Evolutionary conservation across 2,888 invertebrate genomes (phyloP).

Genomic region (Tetragonula carbonaria): DNA sequence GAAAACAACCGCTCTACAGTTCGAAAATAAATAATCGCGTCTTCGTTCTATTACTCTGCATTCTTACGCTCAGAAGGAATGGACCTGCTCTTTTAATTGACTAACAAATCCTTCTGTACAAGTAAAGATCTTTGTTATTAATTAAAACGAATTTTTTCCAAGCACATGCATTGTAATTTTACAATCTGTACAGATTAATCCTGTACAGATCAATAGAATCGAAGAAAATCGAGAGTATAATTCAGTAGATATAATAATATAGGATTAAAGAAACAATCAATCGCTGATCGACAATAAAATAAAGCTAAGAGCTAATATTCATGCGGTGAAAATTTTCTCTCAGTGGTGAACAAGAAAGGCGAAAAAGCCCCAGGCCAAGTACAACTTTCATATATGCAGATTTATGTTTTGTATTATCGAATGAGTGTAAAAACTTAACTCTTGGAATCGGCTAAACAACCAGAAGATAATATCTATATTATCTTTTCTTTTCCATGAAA

Average conservation of each 20-base stretch:
- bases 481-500: conserved; percentile 62
- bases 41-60: conserved; percentile 14
- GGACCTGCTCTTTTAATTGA: conserved; percentile 1
- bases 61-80: background rate
- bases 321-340: conserved; percentile 46
- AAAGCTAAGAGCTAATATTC: conserved; percentile 9
- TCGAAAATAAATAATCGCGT: conserved; percentile 35
- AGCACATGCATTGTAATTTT: background rate
- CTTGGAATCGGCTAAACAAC: conserved; percentile 2
- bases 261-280: background rate
- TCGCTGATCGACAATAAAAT: conserved; percentile 6
- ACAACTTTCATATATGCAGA: conserved; percentile 59
- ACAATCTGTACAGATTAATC: background rate
- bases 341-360: conserved; percentile 27
- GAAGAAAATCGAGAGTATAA: background rate
- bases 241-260: too few relatives aligned
- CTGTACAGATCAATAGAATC: background rate
- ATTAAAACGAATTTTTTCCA: background rate
- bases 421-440: conserved; percentile 7
- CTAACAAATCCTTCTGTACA: background rate
- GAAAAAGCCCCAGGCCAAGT: conserved; percentile 41
- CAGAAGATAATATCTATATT: conserved; percentile 13
- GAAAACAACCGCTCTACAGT: conserved; percentile 59
- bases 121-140: background rate
- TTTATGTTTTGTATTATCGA: conserved; percentile 40